phyloP scores from a whole-genome alignment of 2,797 vertebrate genomes.

The Rhabdomys pumilio region DNA sequence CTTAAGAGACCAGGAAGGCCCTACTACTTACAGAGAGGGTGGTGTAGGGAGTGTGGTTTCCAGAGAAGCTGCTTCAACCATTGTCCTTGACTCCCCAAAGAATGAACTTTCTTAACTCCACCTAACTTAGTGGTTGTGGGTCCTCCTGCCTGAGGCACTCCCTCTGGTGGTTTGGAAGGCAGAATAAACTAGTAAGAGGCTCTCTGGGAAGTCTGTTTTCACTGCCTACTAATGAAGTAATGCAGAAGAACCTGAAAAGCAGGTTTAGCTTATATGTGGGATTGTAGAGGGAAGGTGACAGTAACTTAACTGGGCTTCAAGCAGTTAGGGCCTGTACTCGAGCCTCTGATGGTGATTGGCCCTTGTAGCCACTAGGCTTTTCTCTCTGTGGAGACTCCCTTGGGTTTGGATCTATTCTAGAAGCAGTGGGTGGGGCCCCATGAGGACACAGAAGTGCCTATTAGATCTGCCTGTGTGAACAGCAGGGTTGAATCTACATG shows the following conservation, averaged over 20 bases:
- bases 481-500: not conserved
- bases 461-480: not conserved
- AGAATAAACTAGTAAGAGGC: not conserved
- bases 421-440: not conserved
- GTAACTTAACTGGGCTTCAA: not conserved
- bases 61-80: not conserved
- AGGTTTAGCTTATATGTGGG: not conserved
- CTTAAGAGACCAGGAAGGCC: not conserved
- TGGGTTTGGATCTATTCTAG: not conserved
- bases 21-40: not conserved
- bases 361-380: not conserved
- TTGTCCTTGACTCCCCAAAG: not conserved
- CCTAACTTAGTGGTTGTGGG: not conserved
- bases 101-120: not conserved
- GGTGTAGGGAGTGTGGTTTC: not conserved
- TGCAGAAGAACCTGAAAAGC: conserved; percentile 47
- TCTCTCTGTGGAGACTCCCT: not conserved
- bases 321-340: not conserved
- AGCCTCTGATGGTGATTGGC: not conserved
- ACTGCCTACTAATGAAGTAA: conserved; percentile 1
- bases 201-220: conserved; percentile 38
- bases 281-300: conserved; percentile 6
- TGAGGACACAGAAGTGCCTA: not conserved
- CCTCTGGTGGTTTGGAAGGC: not conserved
- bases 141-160: not conserved